Conservation (phyloP, 2,888 invertebrate genomes). For the Antheraea yamamai region DNA sequence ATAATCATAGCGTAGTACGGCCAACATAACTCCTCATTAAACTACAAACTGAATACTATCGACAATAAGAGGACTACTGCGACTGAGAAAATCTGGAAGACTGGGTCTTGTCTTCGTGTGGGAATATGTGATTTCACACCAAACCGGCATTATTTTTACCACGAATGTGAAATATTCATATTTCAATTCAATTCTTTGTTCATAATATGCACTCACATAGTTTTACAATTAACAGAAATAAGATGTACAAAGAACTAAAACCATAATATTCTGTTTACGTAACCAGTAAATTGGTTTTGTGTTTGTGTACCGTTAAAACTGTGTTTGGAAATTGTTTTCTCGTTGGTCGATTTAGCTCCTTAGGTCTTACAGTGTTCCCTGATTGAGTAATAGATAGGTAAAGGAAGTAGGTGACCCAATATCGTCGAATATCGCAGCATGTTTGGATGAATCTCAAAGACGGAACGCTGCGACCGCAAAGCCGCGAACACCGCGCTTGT, state of each 20-base stretch:
- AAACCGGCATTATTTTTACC: no score
- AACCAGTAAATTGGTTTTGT: neutral
- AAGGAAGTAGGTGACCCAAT: neutral
- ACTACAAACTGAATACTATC: no score
- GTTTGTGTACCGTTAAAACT: neutral
- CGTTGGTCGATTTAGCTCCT: neutral
- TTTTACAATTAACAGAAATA: neutral
- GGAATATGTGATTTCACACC: no score
- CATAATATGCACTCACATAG: no score
- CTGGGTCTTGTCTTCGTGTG: no score
- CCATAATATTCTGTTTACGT: neutral
- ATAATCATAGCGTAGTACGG: no score
- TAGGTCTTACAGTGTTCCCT: no score
- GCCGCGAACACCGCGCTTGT: neutral
- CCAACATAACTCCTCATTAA: no score
- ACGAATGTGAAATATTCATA: no score
- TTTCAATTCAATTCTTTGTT: no score
- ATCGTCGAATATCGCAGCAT: neutral
- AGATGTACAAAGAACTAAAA: neutral
- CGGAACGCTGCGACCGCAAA: neutral
- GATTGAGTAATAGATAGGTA: neutral
- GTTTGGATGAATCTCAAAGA: slow-evolving; percentile 1
- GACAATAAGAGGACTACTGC: no score
- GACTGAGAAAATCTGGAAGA: no score
- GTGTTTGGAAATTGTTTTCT: neutral